phyloP scores from a whole-genome alignment of 2,113 vertebrate species.

The Rhadina sibilatrix region DNA sequence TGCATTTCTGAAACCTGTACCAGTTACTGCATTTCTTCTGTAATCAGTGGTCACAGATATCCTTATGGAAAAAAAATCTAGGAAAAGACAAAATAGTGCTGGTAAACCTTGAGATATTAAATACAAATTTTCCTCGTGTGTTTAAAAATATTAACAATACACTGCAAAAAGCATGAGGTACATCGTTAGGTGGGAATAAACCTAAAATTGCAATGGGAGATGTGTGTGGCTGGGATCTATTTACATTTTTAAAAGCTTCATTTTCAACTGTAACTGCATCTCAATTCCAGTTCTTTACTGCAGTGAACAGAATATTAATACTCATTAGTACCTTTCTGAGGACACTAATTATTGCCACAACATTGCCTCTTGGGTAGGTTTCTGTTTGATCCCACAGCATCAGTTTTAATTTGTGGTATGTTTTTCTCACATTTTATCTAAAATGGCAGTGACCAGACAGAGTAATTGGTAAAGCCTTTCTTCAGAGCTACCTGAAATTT shows the following conservation, averaged over 20 bases:
- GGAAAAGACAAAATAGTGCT: not conserved
- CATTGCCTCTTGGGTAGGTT: not conserved
- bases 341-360: not conserved
- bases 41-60: not conserved
- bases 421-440: not conserved
- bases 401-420: not conserved
- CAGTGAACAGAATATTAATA: not conserved
- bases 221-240: not conserved
- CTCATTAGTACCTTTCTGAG: not conserved
- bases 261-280: not conserved
- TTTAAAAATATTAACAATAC: not conserved
- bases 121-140: not conserved
- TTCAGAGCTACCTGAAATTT: not conserved
- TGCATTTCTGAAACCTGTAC: slow-evolving; percentile 23
- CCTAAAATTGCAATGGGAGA: not conserved
- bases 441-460: not conserved
- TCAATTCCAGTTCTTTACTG: not conserved
- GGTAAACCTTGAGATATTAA: not conserved
- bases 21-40: slow-evolving; percentile 30
- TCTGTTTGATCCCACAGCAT: not conserved
- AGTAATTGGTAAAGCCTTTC: not conserved
- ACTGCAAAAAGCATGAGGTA: not conserved
- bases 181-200: not conserved
- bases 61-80: not conserved
- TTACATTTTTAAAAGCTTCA: not conserved